A percentile compares a stretch with the other conserved stretches of the same genome.
These are phyloP conservation scores for Geophilus truncorum DNA, from an alignment of 2,888 invertebrate species.

Conservation along the genomic window DNA sequence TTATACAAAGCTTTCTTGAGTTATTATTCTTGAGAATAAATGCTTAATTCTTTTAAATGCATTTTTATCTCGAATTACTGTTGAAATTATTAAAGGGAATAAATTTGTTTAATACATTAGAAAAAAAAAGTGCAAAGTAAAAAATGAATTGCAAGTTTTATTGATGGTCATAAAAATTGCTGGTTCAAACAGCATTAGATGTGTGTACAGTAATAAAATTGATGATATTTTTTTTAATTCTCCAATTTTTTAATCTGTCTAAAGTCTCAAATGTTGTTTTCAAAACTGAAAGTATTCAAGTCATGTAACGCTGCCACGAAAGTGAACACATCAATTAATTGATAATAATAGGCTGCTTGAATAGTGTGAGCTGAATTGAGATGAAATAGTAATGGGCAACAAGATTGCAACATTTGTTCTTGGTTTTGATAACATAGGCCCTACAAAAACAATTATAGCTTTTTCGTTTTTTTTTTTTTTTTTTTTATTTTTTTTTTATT, in stretches of 20 bases:
- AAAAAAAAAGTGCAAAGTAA: no score
- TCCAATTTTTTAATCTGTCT: not conserved
- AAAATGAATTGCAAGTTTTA: not conserved
- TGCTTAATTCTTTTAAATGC: no score
- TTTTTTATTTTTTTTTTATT: no score
- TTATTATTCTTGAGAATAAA: no score
- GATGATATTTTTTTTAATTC: not conserved
- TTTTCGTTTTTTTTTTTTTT: not conserved
- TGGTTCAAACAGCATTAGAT: not conserved
- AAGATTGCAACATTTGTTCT: not conserved
- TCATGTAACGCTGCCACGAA: not conserved
- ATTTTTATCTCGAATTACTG: no score
- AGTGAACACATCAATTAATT: not conserved
- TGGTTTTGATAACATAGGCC: no score
- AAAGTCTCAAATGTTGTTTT: not conserved
- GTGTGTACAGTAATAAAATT: not conserved
- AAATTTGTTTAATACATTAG: not conserved
- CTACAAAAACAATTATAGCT: no score
- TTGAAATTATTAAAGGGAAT: no score
- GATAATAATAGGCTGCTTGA: not conserved
- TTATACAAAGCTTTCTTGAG: no score
- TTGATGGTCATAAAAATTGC: not conserved
- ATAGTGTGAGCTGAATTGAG: not conserved
- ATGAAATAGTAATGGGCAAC: not conserved
- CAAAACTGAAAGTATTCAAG: not conserved